phyloP scores from a whole-genome alignment of 2,113 vertebrate species.

The Camelus bactrianus region DNA sequence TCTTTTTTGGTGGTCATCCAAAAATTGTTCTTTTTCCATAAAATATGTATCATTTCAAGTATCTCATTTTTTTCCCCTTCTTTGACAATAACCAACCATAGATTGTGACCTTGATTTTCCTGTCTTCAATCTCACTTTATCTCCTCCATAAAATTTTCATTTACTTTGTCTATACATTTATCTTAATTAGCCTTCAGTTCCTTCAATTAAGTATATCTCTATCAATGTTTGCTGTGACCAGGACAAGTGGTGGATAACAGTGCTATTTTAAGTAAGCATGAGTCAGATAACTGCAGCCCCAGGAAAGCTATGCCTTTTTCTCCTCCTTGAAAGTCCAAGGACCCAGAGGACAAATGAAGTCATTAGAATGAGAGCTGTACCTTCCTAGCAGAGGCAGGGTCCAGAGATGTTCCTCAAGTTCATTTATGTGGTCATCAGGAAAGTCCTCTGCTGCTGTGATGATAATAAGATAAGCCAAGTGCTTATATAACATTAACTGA shows the following conservation, averaged over 20 bases:
- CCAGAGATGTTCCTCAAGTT: neutral
- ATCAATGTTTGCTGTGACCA: constrained; percentile 60
- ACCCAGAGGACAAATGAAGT: constrained; percentile 25
- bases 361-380: neutral
- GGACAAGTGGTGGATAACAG: constrained; percentile 20
- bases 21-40: neutral
- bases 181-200: constrained; percentile 70
- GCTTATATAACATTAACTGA: neutral
- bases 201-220: constrained; percentile 63
- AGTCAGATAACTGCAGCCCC: constrained; percentile 24
- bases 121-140: constrained; percentile 52
- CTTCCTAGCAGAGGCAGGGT: neutral
- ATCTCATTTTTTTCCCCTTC: neutral
- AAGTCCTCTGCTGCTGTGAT: neutral
- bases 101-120: constrained; percentile 55
- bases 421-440: neutral
- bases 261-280: constrained; percentile 74
- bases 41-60: constrained; percentile 37
- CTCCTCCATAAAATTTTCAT: constrained; percentile 57
- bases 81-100: neutral
- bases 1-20: neutral
- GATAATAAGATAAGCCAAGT: neutral
- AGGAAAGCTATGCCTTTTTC: constrained; percentile 31
- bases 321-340: constrained; percentile 51
- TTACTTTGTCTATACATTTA: constrained; percentile 72